Percentiles rank a stretch among this genome's conserved stretches.
Conservation (phyloP, 2,113 vertebrate genomes). For the Orycteropus afer region DNA sequence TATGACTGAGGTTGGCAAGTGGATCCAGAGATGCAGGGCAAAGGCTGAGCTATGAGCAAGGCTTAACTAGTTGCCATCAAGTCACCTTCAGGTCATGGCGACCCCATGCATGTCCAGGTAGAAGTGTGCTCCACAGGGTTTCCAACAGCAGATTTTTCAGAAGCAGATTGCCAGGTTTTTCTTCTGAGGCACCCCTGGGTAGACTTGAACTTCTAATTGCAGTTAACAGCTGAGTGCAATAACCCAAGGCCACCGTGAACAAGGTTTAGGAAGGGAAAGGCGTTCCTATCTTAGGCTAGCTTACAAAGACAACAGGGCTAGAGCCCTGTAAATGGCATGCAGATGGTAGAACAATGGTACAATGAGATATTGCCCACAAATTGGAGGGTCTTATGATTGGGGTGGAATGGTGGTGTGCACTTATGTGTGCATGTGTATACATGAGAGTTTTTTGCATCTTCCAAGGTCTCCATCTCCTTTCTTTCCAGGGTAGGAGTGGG, state of each 20-base stretch:
- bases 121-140: not conserved
- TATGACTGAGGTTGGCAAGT: not conserved
- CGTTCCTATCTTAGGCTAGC: not conserved
- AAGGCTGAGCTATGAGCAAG: not conserved
- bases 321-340: not conserved
- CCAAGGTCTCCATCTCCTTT: not conserved
- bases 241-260: not conserved
- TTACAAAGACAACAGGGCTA: not conserved
- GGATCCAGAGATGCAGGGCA: not conserved
- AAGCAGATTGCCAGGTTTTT: not conserved
- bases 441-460: not conserved
- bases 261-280: not conserved
- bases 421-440: accelerated
- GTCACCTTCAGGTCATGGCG: not conserved
- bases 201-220: not conserved
- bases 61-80: not conserved
- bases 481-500: not conserved
- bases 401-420: not conserved
- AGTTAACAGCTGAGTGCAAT: not conserved
- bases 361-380: not conserved
- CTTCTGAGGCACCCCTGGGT: not conserved
- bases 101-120: not conserved
- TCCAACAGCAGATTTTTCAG: not conserved
- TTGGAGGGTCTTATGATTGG: not conserved
- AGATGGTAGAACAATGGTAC: not conserved